Evolutionary conservation across 2,888 invertebrate genomes (phyloP), one percentile per base, ranked within the genome.

Genomic region (Liopterus haemorrhoidalis): DNA sequence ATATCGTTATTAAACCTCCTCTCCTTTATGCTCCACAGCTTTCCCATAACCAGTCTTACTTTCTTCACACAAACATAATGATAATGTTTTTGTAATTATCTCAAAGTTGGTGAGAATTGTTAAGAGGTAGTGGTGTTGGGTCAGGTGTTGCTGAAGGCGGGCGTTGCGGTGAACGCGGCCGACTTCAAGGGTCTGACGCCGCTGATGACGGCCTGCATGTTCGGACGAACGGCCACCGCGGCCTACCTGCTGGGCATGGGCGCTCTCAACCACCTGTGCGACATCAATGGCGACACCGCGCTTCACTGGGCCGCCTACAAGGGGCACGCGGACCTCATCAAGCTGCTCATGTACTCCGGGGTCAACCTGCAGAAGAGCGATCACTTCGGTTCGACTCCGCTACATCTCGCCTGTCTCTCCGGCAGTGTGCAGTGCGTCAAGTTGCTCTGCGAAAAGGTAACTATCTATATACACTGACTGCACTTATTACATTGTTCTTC

Each of bases 251-350:
- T 94, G 38, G 92, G 92, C 19, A 90, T 87, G 80, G 91, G 90
- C 2, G 91, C 92, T 0, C 75, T 85, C 1, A 84, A 89, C 52
- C 83, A 89, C 59, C 72, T 90, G 33, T 85, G 87, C 1, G 93
- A 94, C 59, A 89, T 89, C 54, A 93, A 94, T 61, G 93, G 93
- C 0, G 93, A 94, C 60, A 90, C 89, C 0, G 92, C 93, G 0
- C 70, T 93, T 20, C 93, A 94, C 61, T 94, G 93, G 93, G 91
- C 92, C 0, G 88, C 92, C 0, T 93, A 93, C 65, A 93, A 93
- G 67, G 93, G 89, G 0, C 88, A 91, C 57, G 83, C 87, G 0
- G 93, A 93, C 60, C 69, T 93, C 46, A 91, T 93, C 62, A 78
- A 87, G 33, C 70, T 93, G 40, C 71, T 94, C 14, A 88, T 92